Conservation (phyloP, 2,888 invertebrate species). For the Serrognathus titanus region DNA sequence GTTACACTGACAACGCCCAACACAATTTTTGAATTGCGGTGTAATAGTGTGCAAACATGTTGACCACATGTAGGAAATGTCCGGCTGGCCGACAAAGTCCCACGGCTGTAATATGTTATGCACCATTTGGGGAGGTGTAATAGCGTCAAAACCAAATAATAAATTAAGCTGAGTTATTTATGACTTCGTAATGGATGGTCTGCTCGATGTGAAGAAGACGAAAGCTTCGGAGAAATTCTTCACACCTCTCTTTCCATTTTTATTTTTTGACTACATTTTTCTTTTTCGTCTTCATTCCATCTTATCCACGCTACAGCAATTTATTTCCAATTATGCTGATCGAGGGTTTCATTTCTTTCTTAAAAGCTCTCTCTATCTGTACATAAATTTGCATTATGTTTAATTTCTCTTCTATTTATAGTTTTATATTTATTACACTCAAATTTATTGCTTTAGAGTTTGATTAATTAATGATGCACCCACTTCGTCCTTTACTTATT, state of each 20-base stretch:
- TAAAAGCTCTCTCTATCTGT: too few species aligned
- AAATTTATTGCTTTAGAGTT: too few species aligned
- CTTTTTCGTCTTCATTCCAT: too few species aligned
- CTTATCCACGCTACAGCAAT: too few species aligned
- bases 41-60: slow-evolving; percentile 30
- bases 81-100: slow-evolving; percentile 22
- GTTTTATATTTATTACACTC: too few species aligned
- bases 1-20: neutral
- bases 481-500: neutral
- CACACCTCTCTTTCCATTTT: neutral
- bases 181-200: neutral
- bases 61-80: slow-evolving; percentile 30
- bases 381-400: too few species aligned
- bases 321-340: too few species aligned
- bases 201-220: too few species aligned
- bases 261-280: neutral
- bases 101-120: slow-evolving; percentile 28
- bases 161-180: slow-evolving; percentile 13
- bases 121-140: slow-evolving; percentile 19
- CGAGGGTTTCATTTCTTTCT: too few species aligned
- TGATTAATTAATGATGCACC: too few species aligned
- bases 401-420: too few species aligned
- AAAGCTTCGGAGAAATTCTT: neutral
- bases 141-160: slow-evolving; percentile 23
- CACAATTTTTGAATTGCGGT: slow-evolving; percentile 20